Evolutionary conservation across 2,797 vertebrate genomes (phyloP).

Genomic region (Chiloscyllium punctatum): DNA sequence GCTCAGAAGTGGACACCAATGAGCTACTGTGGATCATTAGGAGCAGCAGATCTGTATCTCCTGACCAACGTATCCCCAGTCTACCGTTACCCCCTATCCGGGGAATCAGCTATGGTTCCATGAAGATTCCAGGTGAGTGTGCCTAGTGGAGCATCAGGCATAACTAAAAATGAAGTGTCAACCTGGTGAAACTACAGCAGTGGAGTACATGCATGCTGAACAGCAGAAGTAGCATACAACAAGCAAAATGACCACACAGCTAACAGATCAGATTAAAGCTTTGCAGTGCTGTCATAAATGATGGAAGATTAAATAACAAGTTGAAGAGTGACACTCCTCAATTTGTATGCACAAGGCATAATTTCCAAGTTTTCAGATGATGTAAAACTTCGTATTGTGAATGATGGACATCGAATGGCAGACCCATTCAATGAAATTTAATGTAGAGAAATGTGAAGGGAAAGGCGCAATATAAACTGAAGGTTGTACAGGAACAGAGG

Average conservation of each 20-base stretch:
- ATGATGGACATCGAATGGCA: background rate
- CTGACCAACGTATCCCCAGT: background rate
- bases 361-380: background rate
- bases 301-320: too few species aligned
- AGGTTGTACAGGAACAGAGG: background rate
- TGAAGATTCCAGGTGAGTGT: background rate
- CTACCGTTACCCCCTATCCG: background rate
- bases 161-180: background rate
- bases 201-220: background rate
- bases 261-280: background rate
- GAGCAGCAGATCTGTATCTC: background rate
- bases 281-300: background rate
- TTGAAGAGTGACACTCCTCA: too few species aligned
- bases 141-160: background rate
- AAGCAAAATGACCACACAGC: background rate
- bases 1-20: background rate
- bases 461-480: background rate
- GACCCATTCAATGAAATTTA: background rate
- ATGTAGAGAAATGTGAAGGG: background rate
- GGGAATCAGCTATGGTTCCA: background rate
- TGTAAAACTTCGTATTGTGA: background rate
- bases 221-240: background rate
- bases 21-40: background rate
- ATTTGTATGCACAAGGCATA: background rate
- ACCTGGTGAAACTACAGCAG: background rate